phyloP scores from a whole-genome alignment of 2,113 vertebrate genomes.

The Neolamprologus fasciatus region DNA sequence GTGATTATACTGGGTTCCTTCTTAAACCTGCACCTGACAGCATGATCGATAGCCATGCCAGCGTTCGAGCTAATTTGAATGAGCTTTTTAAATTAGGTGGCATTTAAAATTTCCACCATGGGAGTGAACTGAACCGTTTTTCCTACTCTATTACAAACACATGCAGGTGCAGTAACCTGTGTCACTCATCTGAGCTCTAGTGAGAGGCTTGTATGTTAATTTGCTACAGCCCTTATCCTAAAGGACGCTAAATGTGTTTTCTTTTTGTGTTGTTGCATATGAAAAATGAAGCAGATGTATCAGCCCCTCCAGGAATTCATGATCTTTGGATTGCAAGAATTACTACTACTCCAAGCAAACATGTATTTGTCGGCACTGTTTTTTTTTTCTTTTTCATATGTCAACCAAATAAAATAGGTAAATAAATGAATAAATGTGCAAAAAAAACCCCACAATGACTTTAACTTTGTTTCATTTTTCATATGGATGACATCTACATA shows the following conservation, averaged over 20 bases:
- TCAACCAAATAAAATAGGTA: not conserved
- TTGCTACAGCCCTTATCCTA: not conserved
- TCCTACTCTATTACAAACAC: conserved; percentile 20
- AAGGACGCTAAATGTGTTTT: not conserved
- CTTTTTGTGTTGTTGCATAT: not conserved
- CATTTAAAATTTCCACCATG: conserved; percentile 21
- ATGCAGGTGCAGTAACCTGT: conserved; percentile 20
- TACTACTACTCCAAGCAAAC: not conserved
- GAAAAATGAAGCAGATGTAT: not conserved
- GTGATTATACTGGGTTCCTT: not conserved
- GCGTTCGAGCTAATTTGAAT: conserved; percentile 17
- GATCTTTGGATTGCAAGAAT: not conserved
- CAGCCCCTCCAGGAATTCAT: not conserved
- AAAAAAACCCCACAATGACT: rapidly evolving
- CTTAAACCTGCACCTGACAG: conserved; percentile 1
- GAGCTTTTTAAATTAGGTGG: conserved; percentile 16
- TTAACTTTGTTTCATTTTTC: not conserved
- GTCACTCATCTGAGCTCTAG: not conserved
- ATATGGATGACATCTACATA: not conserved
- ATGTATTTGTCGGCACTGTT: not conserved
- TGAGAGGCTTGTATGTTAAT: not conserved
- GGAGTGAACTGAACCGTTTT: not conserved
- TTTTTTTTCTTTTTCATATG: not conserved
- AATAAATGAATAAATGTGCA: not conserved
- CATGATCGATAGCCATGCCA: conserved; percentile 22